A percentile compares a stretch with the other conserved stretches of the same genome.
Evolutionary conservation across 2,113 vertebrate genomes (phyloP).

Genomic region (Tenrec ecaudatus): DNA sequence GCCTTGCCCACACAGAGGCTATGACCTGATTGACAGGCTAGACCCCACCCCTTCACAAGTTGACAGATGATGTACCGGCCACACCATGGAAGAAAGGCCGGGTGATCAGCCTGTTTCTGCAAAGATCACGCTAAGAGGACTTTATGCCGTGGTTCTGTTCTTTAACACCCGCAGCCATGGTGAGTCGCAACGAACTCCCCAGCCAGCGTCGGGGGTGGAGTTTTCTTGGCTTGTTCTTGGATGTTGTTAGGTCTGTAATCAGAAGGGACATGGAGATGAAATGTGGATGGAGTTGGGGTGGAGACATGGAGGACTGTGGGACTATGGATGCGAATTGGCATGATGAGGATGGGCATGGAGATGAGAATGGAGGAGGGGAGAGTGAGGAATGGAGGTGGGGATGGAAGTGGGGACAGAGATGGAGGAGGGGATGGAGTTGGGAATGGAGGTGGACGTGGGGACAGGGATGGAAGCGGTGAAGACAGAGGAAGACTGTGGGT

Average conservation of each 20-base stretch:
- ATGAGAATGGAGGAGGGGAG: neutral
- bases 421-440: neutral
- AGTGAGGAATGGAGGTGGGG: accelerated
- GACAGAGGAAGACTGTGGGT: neutral
- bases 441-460: accelerated
- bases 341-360: accelerated
- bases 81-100: neutral
- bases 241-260: neutral
- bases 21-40: too few relatives aligned
- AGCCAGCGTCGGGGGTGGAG: neutral
- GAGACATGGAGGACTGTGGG: neutral
- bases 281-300: neutral
- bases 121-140: neutral
- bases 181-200: neutral
- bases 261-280: neutral
- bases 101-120: neutral
- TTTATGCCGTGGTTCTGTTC: neutral
- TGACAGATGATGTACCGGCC: too few relatives aligned
- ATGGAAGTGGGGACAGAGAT: neutral
- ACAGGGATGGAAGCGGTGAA: neutral
- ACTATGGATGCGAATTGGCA: neutral
- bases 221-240: neutral
- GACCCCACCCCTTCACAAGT: too few relatives aligned
- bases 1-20: too few relatives aligned
- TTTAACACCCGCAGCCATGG: neutral